Percentiles rank a stretch among this genome's conserved stretches.
phyloP scores from a whole-genome alignment of 2,113 vertebrate genomes.

The Sapayoa aenigma region DNA sequence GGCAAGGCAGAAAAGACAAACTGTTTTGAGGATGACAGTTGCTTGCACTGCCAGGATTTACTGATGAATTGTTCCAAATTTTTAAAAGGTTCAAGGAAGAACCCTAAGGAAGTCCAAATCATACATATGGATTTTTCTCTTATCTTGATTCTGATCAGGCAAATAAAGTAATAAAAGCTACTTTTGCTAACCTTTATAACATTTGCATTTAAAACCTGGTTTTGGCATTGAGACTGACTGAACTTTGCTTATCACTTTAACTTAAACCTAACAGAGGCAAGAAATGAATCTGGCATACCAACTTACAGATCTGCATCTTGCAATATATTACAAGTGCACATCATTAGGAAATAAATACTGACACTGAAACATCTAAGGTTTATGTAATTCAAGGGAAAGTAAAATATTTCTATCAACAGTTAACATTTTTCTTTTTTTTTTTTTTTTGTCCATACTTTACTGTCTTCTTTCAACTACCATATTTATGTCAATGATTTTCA shows the following conservation, averaged over 20 bases:
- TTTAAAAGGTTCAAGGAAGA: neutral
- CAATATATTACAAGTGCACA: neutral
- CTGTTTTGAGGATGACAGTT: neutral
- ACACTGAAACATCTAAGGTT: neutral
- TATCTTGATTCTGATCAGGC: neutral
- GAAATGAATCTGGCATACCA: neutral
- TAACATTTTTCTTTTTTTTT: neutral
- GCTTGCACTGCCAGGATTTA: neutral
- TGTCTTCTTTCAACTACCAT: fast-evolving
- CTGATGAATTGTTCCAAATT: neutral
- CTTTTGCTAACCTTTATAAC: neutral
- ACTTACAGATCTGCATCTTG: neutral
- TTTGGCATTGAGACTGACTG: neutral
- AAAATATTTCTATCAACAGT: neutral
- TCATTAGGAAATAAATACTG: neutral
- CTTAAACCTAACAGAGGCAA: neutral
- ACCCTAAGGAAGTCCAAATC: neutral
- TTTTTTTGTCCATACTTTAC: fast-evolving
- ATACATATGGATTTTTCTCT: neutral
- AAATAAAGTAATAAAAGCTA: neutral
- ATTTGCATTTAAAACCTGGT: neutral
- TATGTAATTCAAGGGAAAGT: neutral
- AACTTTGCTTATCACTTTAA: neutral
- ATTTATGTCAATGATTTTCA: neutral
- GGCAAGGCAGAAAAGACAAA: neutral